These are phyloP conservation scores for Lordiphosa collinella DNA, from an alignment of 1,140 invertebrate species.

Conservation along the genomic window DNA sequence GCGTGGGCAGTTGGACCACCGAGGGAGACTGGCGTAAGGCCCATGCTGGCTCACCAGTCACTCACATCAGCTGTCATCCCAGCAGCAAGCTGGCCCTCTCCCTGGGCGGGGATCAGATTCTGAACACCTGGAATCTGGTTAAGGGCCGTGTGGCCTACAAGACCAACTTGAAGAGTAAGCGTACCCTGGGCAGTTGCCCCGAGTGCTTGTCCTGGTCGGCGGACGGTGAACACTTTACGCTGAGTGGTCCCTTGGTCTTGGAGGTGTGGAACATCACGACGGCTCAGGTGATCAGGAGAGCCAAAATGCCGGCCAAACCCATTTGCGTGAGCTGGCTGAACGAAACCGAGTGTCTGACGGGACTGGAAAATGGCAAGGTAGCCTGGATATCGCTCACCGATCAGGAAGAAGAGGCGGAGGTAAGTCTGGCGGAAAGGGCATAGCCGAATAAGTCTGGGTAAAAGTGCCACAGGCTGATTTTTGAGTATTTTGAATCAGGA, in stretches of 20 bases:
- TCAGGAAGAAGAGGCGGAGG: constrained; percentile 42
- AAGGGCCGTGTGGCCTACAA: constrained; percentile 91
- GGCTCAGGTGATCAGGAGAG: constrained; percentile 83
- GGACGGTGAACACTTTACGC: constrained; percentile 86
- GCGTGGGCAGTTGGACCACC: constrained; percentile 90
- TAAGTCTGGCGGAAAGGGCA: constrained; percentile 13
- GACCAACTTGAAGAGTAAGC: constrained; percentile 88
- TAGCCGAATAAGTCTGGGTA: no score
- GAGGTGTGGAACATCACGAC: constrained; percentile 89
- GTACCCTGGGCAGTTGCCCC: constrained; percentile 81
- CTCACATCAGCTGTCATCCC: constrained; percentile 90
- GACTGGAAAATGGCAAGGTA: constrained; percentile 86
- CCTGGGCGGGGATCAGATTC: constrained; percentile 89
- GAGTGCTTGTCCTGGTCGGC: constrained; percentile 84
- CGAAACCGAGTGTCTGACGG: constrained; percentile 84
- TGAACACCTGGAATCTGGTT: constrained; percentile 96
- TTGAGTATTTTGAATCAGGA: no score
- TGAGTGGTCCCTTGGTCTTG: constrained; percentile 85
- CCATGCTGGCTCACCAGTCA: constrained; percentile 85
- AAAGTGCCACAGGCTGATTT: no score
- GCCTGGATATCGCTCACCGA: constrained; percentile 82
- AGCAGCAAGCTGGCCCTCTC: constrained; percentile 93
- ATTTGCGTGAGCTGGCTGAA: constrained; percentile 83
- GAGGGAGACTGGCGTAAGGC: constrained; percentile 88
- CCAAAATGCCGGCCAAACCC: constrained; percentile 84